Conservation (phyloP, 2,113 vertebrate genomes). For the Cephalopterus ornatus region DNA sequence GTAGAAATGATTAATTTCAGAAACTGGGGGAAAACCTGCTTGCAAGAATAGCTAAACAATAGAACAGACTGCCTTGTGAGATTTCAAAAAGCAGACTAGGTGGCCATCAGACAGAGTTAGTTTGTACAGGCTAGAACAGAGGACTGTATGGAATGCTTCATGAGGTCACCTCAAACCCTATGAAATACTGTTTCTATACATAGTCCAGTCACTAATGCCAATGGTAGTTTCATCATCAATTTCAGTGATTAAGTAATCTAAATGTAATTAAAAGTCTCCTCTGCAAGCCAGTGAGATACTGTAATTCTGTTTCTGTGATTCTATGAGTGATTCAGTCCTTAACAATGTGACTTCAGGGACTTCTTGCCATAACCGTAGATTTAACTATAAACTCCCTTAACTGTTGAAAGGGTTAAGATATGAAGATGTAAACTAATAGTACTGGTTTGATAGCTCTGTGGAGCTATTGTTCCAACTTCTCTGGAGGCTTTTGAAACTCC, state of each 20-base stretch:
- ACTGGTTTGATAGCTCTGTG: background rate
- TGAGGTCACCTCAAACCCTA: background rate
- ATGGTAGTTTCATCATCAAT: background rate
- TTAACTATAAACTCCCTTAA: background rate
- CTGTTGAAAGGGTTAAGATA: background rate
- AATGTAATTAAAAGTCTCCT: background rate
- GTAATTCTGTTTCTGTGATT: background rate
- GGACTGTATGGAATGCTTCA: background rate
- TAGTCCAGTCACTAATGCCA: background rate
- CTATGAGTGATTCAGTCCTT: background rate
- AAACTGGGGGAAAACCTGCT: fast-evolving
- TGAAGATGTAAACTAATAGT: background rate
- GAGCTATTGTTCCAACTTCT: background rate
- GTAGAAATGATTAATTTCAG: background rate
- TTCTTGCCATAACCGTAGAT: background rate
- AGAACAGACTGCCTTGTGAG: background rate
- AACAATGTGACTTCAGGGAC: background rate
- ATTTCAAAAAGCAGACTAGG: background rate
- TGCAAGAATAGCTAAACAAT: background rate
- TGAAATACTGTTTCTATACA: background rate
- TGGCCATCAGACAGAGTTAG: background rate
- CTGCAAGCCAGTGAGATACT: background rate
- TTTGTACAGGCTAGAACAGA: background rate
- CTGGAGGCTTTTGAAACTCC: background rate
- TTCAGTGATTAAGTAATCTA: background rate